These are phyloP conservation scores for Scomberomorus guttatus DNA, from an alignment of 2,797 vertebrate genomes.

Conservation along the genomic window DNA sequence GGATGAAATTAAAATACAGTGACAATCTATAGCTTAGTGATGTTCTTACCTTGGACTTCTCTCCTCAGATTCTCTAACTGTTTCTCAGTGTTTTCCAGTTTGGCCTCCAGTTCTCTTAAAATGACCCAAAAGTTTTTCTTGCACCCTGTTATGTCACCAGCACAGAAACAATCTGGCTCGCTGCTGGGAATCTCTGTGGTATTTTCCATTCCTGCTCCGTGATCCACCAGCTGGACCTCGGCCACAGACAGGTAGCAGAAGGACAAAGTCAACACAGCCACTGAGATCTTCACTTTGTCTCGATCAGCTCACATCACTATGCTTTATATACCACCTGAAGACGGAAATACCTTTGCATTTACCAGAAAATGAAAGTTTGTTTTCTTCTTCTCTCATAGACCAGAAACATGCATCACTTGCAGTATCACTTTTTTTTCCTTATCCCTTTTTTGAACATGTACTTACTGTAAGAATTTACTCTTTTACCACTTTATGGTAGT, in stretches of 20 bases:
- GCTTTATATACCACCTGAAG: conserved; percentile 3
- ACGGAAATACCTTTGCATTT: background rate
- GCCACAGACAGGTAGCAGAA: conserved; percentile 21
- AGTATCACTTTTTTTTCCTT: no score
- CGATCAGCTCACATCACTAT: background rate
- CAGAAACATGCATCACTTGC: no score
- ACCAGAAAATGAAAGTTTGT: background rate
- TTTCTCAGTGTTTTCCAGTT: conserved; percentile 31
- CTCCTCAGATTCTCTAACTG: conserved; percentile 33
- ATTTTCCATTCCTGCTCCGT: background rate
- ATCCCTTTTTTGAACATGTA: background rate
- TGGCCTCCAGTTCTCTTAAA: conserved; percentile 23
- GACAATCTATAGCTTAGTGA: background rate
- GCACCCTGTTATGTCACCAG: background rate
- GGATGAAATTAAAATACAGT: background rate
- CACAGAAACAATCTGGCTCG: fast-evolving
- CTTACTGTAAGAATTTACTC: background rate
- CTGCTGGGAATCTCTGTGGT: background rate
- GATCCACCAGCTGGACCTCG: background rate
- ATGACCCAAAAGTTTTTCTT: background rate
- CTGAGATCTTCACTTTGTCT: background rate
- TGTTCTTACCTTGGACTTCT: conserved; percentile 22
- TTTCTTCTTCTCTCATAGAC: background rate
- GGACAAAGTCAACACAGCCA: background rate
- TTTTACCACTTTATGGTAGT: background rate